Evolutionary conservation across 2,113 vertebrate genomes (phyloP), one percentile per base, ranked within the genome.

Genomic region (Bothrops jararaca): DNA sequence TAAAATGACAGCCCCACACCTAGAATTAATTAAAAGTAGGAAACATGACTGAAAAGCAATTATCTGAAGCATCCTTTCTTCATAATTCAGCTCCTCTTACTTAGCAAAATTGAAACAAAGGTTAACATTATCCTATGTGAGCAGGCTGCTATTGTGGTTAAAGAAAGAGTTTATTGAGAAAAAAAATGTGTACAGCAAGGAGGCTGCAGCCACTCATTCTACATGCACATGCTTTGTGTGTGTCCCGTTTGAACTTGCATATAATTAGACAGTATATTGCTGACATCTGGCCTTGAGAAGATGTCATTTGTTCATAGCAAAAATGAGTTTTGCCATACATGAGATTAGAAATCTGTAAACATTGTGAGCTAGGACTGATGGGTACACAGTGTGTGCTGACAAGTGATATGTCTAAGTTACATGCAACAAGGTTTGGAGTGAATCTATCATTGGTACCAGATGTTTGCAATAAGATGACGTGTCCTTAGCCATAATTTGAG

Each of bases 391-490:
- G 56, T 86, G 13, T 89, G 69, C 80, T 93, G 92, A 90, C 88
- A 92, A 89, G 74, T 85, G 42, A 64, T 90, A 86, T 93, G 56
- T 86, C 89, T 86, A n/a, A 92, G 69, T 80, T 39, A 80, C 34
- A 22, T 42, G 74, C 34, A 42, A 80, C 74, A 80, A 80, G 74
- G 74, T 80, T 80, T 80, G n/a, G 74, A 60, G 88, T 92, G 89
- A 86, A 64, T 89, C 88, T 90, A 64, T 90, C 56, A 93, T 54
- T 93, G 92, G 86, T 48, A 56, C 54, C 92, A 93, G 80, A 90
- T 93, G 92, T 93, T 90, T 90, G 89, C 89, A 93, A 58, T 52
- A 54, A 90, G 74, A 90, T 93, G 89, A 90, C n/a, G 52, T 64
- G 89, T 86, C 48, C 29, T 86, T 64, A 57, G 90, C 92, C 80